Base-by-base conservation (phyloP, 1,140 invertebrate genomes). In the Drosophila lowei region DNA sequence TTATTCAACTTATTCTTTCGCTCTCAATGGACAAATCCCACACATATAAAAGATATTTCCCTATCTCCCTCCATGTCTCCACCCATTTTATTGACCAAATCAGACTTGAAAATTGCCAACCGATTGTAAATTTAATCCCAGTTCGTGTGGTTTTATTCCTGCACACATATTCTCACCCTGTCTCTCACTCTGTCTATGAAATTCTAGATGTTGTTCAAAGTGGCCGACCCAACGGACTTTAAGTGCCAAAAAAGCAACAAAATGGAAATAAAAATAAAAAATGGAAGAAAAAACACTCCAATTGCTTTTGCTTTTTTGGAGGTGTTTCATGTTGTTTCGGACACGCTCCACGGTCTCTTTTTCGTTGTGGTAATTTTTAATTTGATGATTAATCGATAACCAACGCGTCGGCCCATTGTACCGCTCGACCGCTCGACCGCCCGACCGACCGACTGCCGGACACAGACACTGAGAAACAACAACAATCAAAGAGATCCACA, bases 341-440 rank as follows among this genome's bases (percentile, higher is more conserved):
- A 75, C 80, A 80, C 77, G 77, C 80, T 84, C 80, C 72, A 84
- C 77, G 80, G 77, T 80, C 61, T 61, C 70, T 72, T 38, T 66
- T 84, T 70, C 77, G 62, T 79, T 58, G 71, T 80, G 74, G 80
- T 86, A 84, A 86, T 86, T 84, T 84, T 84, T 80, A 84, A 84
- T 84, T 86, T 86, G 77, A 86, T 84, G 80, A 84, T 84, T 84
- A 84, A 84, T 84, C 80, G 80, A 84, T 84, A 84, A 84, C 77
- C 77, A 67, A 77, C 80, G 79, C 78, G 77, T 11, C 57, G 53
- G 80, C 76, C 79, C 76, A 84, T 76, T 85, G 79, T 76, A 76
- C 77, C 52, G 66, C 18, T 28, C 42, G 41, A 46, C 8, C 6
- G 23, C 6, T 25, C 25, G 16, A 18, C 13, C 15, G 15, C 25